Evolutionary conservation across 2,797 vertebrate genomes (phyloP), one percentile per base, ranked within the genome.

Genomic region (Spea hammondii): DNA sequence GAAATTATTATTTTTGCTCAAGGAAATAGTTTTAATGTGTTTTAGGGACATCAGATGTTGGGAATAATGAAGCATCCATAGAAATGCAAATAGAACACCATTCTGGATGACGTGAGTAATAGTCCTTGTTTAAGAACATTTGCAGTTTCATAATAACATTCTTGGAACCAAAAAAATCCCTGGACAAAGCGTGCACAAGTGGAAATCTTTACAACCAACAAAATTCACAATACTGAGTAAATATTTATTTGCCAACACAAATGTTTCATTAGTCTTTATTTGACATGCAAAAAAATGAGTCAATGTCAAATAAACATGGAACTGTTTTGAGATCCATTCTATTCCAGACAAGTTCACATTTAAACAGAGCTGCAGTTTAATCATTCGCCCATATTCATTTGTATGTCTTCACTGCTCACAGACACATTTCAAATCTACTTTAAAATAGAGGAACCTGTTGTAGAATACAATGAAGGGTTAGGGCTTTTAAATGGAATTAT

Each of bases 11-110:
- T 93, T 92, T 92, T 95, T 93, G 93, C 93, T 95, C 93, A 94
- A 95, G 93, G 93, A 95, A 95, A 96, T 92, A 93, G 90, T 95
- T 97, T 96, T 98, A 98, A 98, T 99, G 96, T 96, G 94, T 96
- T 98, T 98, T 92, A 94, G 93, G 94, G 95, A 96, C 95, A 96
- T 96, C 95, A 94, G 94, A 96, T 95, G 94, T 93, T 92, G 94
- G 96, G 95, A 97, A 98, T 96, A 98, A 99, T 98, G 96, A 96
- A 88, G 95, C 94, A 91, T 96, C 93, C 91, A 92, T 90, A 91
- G 67, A 92, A 94, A 96, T 95, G 95, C 94, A 96, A 97, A 98
- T 95, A 93, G 91, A 93, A 93, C 90, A 92, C 90, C 90, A 93
- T 91, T 89, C 93, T 91, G 92, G 93, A 91, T 91, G 91, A 89